These are phyloP conservation scores for Trimorus sp. DNA, from an alignment of 2,888 invertebrate genomes.

Conservation along the genomic window DNA sequence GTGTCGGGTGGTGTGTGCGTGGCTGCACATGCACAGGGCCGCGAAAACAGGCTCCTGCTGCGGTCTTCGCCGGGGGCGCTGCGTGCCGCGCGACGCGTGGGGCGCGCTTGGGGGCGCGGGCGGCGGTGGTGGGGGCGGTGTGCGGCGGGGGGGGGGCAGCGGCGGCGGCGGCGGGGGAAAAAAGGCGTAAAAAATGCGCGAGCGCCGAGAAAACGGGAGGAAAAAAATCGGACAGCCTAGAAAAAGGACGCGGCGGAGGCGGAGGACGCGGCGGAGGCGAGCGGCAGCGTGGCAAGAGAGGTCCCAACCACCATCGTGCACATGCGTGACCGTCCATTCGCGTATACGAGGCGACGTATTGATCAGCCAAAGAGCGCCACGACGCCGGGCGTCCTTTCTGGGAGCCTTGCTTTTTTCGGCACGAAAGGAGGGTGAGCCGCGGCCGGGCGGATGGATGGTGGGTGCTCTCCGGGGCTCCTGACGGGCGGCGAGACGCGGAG, in stretches of 20 bases:
- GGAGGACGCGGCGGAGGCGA: conserved; percentile 66
- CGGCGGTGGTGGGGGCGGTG: conserved; percentile 49
- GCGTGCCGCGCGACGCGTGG: conserved; percentile 34
- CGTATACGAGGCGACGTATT: conserved; percentile 81
- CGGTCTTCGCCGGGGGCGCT: conserved; percentile 54
- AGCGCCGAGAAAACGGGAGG: conserved; percentile 75
- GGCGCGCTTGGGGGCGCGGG: conserved; percentile 47
- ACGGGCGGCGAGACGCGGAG: conserved; percentile 59
- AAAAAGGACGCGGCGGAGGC: conserved; percentile 67
- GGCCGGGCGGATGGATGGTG: conserved; percentile 60
- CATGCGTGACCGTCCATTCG: conserved; percentile 81
- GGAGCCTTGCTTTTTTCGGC: conserved; percentile 80
- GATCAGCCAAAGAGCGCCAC: conserved; percentile 82
- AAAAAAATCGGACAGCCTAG: conserved; percentile 77
- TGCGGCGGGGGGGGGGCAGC: conserved; percentile 39
- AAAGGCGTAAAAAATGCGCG: conserved; percentile 76
- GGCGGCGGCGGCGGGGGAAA: conserved; percentile 55
- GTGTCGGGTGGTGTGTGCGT: conserved; percentile 48
- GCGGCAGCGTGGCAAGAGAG: conserved; percentile 63
- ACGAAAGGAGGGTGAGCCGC: conserved; percentile 61
- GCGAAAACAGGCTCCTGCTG: conserved; percentile 43
- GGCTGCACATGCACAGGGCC: conserved; percentile 42
- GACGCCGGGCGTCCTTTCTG: conserved; percentile 81
- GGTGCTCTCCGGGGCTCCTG: conserved; percentile 61
- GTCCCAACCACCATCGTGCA: conserved; percentile 77